phyloP scores from a whole-genome alignment of 2,797 vertebrate species.

The Gadopsis marmoratus region DNA sequence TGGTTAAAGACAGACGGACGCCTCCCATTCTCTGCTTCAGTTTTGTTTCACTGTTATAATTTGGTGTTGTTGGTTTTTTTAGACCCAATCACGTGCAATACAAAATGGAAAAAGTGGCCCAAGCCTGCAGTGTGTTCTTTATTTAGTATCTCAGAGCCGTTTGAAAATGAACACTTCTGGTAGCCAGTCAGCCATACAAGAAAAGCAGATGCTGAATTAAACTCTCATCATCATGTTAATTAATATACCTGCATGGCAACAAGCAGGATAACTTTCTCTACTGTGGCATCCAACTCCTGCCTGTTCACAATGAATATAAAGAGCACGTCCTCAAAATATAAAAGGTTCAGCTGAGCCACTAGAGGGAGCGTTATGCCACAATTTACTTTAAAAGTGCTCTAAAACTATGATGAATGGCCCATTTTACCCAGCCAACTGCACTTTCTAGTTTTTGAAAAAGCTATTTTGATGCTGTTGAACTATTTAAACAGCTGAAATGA shows the following conservation, averaged over 20 bases:
- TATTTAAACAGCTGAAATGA: constrained; percentile 34
- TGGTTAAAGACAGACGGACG: neutral
- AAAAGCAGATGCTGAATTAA: constrained; percentile 9
- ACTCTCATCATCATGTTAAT: neutral
- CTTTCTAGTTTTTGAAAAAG: neutral
- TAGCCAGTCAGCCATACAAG: neutral
- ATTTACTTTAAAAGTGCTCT: constrained; percentile 28
- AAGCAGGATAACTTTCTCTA: neutral
- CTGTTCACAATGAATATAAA: constrained; percentile 2
- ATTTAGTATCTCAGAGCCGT: too few relatives aligned
- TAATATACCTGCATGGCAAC: neutral
- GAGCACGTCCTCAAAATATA: neutral
- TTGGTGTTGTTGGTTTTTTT: neutral
- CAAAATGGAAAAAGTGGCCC: neutral
- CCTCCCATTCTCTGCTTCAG: neutral
- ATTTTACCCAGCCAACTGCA: constrained; percentile 39
- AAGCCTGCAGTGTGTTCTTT: neutral
- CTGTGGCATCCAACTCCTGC: neutral
- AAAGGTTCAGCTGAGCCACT: constrained; percentile 53
- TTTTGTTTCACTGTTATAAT: neutral
- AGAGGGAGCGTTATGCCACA: constrained; percentile 52
- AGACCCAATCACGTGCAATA: neutral
- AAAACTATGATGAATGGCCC: constrained; percentile 18
- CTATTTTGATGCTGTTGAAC: constrained; percentile 32
- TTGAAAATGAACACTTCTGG: neutral